Percentiles rank a stretch among this genome's conserved stretches.
These are phyloP conservation scores for Tetranychus truncatus DNA, from an alignment of 2,888 invertebrate species.

Conservation along the genomic window DNA sequence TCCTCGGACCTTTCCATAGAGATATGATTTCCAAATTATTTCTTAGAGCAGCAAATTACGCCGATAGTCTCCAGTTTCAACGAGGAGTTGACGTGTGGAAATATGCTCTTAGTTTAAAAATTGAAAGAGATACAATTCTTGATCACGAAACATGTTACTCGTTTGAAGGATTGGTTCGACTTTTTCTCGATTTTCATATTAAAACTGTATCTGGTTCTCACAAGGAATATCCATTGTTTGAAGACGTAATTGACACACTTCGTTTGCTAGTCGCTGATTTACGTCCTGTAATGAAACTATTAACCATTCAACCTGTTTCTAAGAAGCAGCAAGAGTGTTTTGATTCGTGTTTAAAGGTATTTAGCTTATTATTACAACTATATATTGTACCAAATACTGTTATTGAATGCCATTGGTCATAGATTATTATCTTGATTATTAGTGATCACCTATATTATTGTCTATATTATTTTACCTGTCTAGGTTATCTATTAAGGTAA, in stretches of 20 bases:
- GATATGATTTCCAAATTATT: conserved; percentile 52
- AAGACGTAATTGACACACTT: conserved; percentile 52
- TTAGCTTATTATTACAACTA: not conserved
- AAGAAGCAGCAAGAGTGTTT: conserved; percentile 60
- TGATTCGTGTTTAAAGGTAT: conserved; percentile 50
- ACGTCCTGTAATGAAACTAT: conserved; percentile 35
- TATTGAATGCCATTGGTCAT: too few relatives aligned
- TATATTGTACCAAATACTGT: too few relatives aligned
- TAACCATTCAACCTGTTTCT: conserved; percentile 46
- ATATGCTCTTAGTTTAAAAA: conserved; percentile 57
- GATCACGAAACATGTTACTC: conserved; percentile 64
- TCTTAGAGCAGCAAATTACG: conserved; percentile 40
- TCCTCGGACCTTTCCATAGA: conserved; percentile 64
- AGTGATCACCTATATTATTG: too few relatives aligned
- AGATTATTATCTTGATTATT: too few relatives aligned
- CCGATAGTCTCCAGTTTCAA: conserved; percentile 45
- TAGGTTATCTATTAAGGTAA: too few relatives aligned
- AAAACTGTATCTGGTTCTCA: conserved; percentile 30
- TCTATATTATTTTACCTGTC: too few relatives aligned
- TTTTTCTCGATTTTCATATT: conserved; percentile 45
- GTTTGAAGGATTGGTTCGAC: conserved; percentile 62
- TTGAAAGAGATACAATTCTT: conserved; percentile 51
- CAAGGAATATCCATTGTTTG: conserved; percentile 41
- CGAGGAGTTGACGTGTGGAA: conserved; percentile 71
- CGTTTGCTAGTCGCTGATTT: conserved; percentile 47